Conservation (phyloP, 2,888 invertebrate genomes). For the Drosophila helvetica region DNA sequence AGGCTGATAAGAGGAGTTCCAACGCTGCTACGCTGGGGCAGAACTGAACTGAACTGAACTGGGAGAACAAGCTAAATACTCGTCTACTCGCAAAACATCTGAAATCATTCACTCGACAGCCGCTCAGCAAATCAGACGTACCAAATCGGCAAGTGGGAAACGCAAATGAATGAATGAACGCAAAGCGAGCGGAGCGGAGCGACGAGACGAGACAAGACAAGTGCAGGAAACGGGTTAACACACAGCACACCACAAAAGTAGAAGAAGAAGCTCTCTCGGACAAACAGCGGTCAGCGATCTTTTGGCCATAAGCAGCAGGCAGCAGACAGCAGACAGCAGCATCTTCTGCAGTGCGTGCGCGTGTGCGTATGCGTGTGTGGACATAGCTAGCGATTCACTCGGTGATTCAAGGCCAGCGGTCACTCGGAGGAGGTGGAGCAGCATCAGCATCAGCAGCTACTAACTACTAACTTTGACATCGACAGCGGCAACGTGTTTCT, state of each 20-base stretch:
- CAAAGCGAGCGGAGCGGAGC: conserved; percentile 20
- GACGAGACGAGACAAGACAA: conserved; percentile 46
- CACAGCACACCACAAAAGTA: conserved; percentile 44
- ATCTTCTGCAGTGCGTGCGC: conserved; percentile 32
- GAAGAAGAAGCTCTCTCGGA: conserved; percentile 58
- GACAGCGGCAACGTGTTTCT: conserved; percentile 4
- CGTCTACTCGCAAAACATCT: conserved; percentile 35
- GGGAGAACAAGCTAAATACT: background rate
- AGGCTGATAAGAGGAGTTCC: conserved; percentile 30
- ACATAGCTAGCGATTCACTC: conserved; percentile 36
- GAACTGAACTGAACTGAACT: background rate
- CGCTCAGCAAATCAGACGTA: conserved; percentile 67
- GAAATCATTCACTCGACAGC: conserved; percentile 59
- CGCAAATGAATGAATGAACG: conserved; percentile 62
- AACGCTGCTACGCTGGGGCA: background rate
- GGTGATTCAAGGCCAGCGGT: conserved; percentile 63
- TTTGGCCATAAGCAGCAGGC: conserved; percentile 44
- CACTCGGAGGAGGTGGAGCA: conserved; percentile 39
- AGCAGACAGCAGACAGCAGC: conserved; percentile 35
- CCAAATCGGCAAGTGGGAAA: conserved; percentile 42
- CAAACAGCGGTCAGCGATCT: conserved; percentile 71
- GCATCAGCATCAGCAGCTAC: conserved; percentile 10
- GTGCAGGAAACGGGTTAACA: conserved; percentile 74
- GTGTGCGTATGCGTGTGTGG: conserved; percentile 34
- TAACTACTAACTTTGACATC: conserved; percentile 10